These are phyloP conservation scores for Eonycteris spelaea DNA, from an alignment of 2,113 vertebrate genomes.

Conservation along the genomic window DNA sequence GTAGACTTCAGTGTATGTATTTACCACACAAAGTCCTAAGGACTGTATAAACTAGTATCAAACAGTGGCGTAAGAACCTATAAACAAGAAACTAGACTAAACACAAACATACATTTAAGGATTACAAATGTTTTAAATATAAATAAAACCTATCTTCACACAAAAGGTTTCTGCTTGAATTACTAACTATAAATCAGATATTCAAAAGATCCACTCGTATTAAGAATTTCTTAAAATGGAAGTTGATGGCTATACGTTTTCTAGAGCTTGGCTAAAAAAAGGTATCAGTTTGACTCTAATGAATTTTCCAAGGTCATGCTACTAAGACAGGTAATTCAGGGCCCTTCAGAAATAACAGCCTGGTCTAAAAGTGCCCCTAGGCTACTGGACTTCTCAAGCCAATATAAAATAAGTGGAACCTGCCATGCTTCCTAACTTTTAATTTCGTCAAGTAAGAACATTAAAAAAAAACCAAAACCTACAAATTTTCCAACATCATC, in stretches of 20 bases:
- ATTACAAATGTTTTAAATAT: constrained; percentile 24
- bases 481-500: neutral
- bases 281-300: neutral
- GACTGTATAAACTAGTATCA: constrained; percentile 48
- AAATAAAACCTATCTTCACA: constrained; percentile 50
- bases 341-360: neutral
- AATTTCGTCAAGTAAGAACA: constrained; percentile 21
- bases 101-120: constrained; percentile 48
- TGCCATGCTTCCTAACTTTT: constrained; percentile 11
- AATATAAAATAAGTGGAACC: constrained; percentile 35
- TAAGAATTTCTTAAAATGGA: constrained; percentile 51
- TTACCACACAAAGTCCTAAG: constrained; percentile 39
- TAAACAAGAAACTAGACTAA: constrained; percentile 57
- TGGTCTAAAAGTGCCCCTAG: neutral
- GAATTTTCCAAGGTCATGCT: constrained; percentile 44
- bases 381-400: constrained; percentile 16
- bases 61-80: constrained; percentile 15
- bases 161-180: constrained; percentile 48
- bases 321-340: neutral
- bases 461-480: neutral
- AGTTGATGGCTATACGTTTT: constrained; percentile 15
- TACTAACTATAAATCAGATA: constrained; percentile 22
- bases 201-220: constrained; percentile 41
- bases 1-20: constrained; percentile 40
- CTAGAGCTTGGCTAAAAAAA: constrained; percentile 15